Percentiles rank a stretch among this genome's conserved stretches.
Evolutionary conservation across 2,888 invertebrate species (phyloP).

Genomic region (Melitaea athalia): DNA sequence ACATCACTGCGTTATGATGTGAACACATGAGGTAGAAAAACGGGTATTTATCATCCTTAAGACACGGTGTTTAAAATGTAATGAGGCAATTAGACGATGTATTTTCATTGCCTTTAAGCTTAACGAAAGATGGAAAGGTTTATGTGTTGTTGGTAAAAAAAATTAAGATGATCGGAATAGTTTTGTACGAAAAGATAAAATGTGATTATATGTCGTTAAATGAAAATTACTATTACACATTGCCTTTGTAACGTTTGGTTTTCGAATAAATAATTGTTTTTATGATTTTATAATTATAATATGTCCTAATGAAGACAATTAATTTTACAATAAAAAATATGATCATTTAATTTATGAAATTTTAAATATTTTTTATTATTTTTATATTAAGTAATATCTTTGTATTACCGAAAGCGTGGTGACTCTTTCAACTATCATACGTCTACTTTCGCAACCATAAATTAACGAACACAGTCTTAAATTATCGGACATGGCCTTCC

Average conservation of each 20-base stretch:
- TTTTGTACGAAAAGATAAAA: no score
- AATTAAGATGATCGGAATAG: no score
- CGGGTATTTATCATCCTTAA: neutral
- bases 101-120: neutral
- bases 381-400: neutral
- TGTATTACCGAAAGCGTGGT: neutral
- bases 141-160: no score
- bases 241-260: no score
- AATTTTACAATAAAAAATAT: no score
- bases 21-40: neutral
- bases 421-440: conserved; percentile 4
- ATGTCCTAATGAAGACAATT: no score
- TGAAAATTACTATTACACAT: no score
- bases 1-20: conserved; percentile 17
- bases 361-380: neutral
- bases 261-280: no score
- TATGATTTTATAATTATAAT: no score
- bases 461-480: conserved; percentile 44
- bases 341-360: neutral
- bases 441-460: conserved; percentile 13
- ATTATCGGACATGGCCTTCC: conserved; percentile 60
- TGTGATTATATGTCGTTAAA: no score
- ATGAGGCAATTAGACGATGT: neutral
- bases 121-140: no score
- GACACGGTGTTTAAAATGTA: conserved; percentile 2